phyloP scores from a whole-genome alignment of 1,140 invertebrate genomes.

The Caenorhabditis brenneri region DNA sequence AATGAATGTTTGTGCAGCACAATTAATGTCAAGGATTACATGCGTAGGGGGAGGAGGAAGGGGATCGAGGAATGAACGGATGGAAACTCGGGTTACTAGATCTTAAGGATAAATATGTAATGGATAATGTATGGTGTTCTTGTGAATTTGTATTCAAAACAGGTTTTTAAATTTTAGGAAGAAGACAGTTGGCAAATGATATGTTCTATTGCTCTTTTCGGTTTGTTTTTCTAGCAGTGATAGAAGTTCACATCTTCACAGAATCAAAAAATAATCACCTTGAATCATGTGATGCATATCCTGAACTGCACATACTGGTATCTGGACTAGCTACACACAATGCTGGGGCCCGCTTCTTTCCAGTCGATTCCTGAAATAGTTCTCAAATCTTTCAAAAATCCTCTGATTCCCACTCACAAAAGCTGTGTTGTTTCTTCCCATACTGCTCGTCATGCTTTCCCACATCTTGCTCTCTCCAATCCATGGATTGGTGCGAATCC shows the following conservation, averaged over 20 bases:
- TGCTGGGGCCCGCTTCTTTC: neutral
- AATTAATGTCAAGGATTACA: slow-evolving; percentile 38
- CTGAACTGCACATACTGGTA: slow-evolving; percentile 26
- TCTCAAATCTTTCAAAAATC: too few relatives aligned
- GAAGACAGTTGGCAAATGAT: too few relatives aligned
- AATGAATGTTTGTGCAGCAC: slow-evolving; percentile 40
- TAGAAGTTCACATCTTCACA: too few relatives aligned
- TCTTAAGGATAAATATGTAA: too few relatives aligned
- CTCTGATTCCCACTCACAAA: neutral
- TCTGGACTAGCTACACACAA: slow-evolving; percentile 10
- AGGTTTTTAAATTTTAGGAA: too few relatives aligned
- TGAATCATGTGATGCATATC: slow-evolving; percentile 30
- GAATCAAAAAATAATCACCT: too few relatives aligned
- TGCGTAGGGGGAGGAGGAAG: neutral
- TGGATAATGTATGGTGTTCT: too few relatives aligned
- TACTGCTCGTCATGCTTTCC: slow-evolving; percentile 29
- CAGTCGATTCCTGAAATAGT: neutral
- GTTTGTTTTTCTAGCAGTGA: too few relatives aligned
- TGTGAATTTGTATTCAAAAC: too few relatives aligned
- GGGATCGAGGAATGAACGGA: neutral
- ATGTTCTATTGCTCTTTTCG: too few relatives aligned
- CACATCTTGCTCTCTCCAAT: slow-evolving; percentile 27
- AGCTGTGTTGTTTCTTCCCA: slow-evolving; percentile 10
- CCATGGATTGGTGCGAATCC: slow-evolving; percentile 29
- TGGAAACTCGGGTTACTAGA: neutral